Percentiles rank a stretch among this genome's conserved stretches.
Conservation (phyloP, 2,113 vertebrate genomes). For the Silurus meridionalis region DNA sequence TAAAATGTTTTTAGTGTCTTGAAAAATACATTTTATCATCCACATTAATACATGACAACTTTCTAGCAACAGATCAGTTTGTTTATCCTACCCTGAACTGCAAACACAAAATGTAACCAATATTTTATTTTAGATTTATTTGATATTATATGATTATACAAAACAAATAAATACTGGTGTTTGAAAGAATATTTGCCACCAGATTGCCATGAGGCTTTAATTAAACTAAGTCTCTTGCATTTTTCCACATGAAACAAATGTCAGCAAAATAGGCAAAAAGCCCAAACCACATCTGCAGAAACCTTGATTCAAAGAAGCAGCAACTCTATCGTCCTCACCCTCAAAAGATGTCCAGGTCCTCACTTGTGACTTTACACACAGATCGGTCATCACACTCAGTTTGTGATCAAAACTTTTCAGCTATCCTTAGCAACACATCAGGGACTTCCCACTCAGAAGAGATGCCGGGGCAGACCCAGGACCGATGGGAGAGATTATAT, state of each 20-base stretch:
- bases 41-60: too few relatives aligned
- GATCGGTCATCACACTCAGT: not conserved
- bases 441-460: not conserved
- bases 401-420: not conserved
- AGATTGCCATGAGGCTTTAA: not conserved
- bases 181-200: not conserved
- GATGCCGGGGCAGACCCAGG: not conserved
- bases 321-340: not conserved
- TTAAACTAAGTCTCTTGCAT: not conserved
- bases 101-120: too few relatives aligned
- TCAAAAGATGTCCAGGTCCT: not conserved
- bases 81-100: too few relatives aligned
- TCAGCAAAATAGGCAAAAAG: not conserved
- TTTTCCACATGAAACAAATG: not conserved
- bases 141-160: not conserved
- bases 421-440: not conserved
- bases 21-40: too few relatives aligned
- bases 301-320: not conserved
- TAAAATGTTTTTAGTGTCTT: too few relatives aligned
- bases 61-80: too few relatives aligned
- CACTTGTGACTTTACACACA: not conserved
- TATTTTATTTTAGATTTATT: too few relatives aligned
- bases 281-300: not conserved
- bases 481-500: not conserved
- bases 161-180: not conserved